Conservation (phyloP, 2,797 vertebrate species). For the Toxotes lorentzi region DNA sequence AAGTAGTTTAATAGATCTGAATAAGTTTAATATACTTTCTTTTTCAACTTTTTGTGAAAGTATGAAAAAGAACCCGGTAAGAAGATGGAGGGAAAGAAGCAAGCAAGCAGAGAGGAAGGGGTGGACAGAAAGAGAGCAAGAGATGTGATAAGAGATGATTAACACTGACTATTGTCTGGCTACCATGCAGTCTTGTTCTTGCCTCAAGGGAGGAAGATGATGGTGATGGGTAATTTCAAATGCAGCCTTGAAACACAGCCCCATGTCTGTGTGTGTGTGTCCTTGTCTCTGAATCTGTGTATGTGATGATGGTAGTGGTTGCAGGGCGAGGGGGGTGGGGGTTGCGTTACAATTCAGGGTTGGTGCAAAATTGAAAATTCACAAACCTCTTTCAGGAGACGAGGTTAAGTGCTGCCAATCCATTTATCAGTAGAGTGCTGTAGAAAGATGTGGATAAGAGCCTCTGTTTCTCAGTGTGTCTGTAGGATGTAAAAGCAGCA, state of each 20-base stretch:
- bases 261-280: conserved; percentile 37
- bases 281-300: conserved; percentile 58
- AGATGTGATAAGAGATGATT: conserved; percentile 70
- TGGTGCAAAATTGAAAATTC: conserved; percentile 74
- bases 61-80: conserved; percentile 37
- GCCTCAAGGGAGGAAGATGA: conserved; percentile 69
- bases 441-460: conserved; percentile 43
- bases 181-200: conserved; percentile 46
- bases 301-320: conserved; percentile 15
- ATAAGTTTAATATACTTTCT: neutral
- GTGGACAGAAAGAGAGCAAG: conserved; percentile 57
- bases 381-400: conserved; percentile 73
- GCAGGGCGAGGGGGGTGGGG: conserved; percentile 17
- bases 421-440: conserved; percentile 74
- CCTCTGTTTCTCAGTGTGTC: conserved; percentile 16
- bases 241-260: conserved; percentile 74
- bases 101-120: conserved; percentile 59
- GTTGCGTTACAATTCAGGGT: conserved; percentile 42
- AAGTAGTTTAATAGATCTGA: neutral
- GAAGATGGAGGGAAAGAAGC: conserved; percentile 45
- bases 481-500: conserved; percentile 22
- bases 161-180: conserved; percentile 60
- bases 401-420: conserved; percentile 79
- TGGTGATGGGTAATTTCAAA: conserved; percentile 66
- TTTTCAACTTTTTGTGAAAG: too few species aligned